Evolutionary conservation across 2,888 invertebrate species (phyloP).

Genomic region (Hanleya hanleyi): DNA sequence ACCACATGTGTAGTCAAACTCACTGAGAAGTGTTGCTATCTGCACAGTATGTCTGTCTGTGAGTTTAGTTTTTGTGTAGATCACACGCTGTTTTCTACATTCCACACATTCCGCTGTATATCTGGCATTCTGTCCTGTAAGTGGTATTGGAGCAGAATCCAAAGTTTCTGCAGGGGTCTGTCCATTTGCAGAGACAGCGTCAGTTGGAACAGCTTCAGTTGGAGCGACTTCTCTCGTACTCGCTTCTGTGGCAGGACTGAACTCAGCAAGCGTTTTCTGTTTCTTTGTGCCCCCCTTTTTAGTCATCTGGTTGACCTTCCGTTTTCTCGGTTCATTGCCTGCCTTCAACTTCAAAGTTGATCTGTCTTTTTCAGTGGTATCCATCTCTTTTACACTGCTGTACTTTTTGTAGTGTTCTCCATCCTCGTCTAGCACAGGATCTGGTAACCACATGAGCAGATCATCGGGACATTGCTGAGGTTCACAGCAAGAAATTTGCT

Average conservation of each 20-base stretch:
- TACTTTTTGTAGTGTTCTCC: slow-evolving; percentile 28
- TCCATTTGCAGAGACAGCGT: too few relatives aligned
- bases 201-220: background rate
- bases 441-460: slow-evolving; percentile 28
- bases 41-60: background rate
- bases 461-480: background rate
- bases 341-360: slow-evolving; percentile 15
- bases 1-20: background rate
- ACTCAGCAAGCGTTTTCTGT: background rate
- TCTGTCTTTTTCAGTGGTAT: slow-evolving; percentile 21
- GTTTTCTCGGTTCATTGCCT: background rate
- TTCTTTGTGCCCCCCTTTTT: background rate
- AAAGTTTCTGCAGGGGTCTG: background rate
- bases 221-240: background rate
- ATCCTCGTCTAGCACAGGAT: slow-evolving; percentile 29
- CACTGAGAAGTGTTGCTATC: background rate
- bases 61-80: background rate
- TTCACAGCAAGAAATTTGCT: slow-evolving; percentile 26
- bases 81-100: background rate
- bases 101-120: background rate
- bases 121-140: background rate
- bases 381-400: slow-evolving; percentile 7
- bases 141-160: background rate
- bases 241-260: background rate
- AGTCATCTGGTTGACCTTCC: background rate